Base-by-base conservation (phyloP, 2,113 vertebrate species). In the Limnothrissa miodon region DNA sequence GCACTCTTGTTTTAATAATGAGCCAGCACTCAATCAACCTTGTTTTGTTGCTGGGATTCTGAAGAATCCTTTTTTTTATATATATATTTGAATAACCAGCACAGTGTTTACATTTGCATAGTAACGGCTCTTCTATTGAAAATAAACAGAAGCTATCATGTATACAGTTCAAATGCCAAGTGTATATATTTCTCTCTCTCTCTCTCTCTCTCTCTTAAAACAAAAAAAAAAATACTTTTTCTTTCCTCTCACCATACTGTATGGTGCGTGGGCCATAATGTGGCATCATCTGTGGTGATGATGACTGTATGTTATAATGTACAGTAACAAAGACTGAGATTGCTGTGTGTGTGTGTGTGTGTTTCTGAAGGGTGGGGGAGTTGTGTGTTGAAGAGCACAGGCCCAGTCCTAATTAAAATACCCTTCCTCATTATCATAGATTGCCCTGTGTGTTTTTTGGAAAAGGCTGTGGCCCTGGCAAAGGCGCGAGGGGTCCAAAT, bases 361-460 rank as follows among this genome's bases (percentile, higher is more conserved):
- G 25, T 70, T 25, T 33, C 9, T 74, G 66, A 17, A 29, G 33
- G 66, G 62, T 70, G 45, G 45, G 45, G 45, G 46, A 15, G 46
- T 0, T 13, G 88, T 90, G 92, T 90, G 90, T 93, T 91, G 92
- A 83, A 84, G 85, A 87, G 45, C 25, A 66, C 25, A 15, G 25
- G 25, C 66, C 25, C 85, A 81, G 86, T 81, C 90, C 92, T 93
- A 93, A 94, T 95, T 94, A 94, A 92, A 93, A 92, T 92, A 91
- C 93, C 91, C 93, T 91, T 92, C 87, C 92, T 95, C 91, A 92
- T 95, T 95, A 94, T 91, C 89, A 87, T 89, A 88, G 83, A 89
- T 92, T 92, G 92, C 93, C 93, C 91, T 82, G 87, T 84, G 89
- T 90, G 86, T 93, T 92, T 93, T 94, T 93, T 94, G 93, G 94